A percentile compares a stretch with the other conserved stretches of the same genome.
Conservation (phyloP, 2,113 vertebrate species). For the Petroica traversi region DNA sequence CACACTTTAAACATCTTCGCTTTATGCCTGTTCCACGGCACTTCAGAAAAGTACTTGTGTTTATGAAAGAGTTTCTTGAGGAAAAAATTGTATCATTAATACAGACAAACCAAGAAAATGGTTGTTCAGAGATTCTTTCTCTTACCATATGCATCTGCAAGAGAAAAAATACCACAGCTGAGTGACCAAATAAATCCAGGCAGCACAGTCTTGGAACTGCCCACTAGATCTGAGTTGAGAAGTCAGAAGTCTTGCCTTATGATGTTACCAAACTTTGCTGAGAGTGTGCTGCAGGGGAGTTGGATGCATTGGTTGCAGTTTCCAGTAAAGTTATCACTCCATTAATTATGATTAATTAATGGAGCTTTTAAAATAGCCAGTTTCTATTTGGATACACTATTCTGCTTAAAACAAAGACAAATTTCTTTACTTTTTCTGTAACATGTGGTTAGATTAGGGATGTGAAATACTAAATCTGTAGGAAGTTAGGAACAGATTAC, state of each 20-base stretch:
- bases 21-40: not conserved
- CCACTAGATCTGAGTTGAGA: not conserved
- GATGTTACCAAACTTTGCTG: not conserved
- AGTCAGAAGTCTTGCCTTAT: not conserved
- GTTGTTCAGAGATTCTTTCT: not conserved
- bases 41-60: not conserved
- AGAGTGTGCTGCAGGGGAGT: not conserved
- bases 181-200: not conserved
- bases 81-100: not conserved
- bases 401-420: not conserved
- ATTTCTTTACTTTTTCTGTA: not conserved
- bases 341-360: not conserved
- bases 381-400: not conserved
- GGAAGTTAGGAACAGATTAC: constrained; percentile 13
- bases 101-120: not conserved
- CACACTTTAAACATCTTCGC: not conserved
- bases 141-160: not conserved
- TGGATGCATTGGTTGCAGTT: not conserved
- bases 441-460: not conserved
- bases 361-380: not conserved
- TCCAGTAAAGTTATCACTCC: not conserved
- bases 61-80: not conserved
- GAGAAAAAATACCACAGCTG: not conserved
- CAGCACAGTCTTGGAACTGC: not conserved
- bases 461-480: not conserved